Evolutionary conservation across 2,113 vertebrate genomes (phyloP), one percentile per base, ranked within the genome.

Genomic region (Bostrychus sinensis): DNA sequence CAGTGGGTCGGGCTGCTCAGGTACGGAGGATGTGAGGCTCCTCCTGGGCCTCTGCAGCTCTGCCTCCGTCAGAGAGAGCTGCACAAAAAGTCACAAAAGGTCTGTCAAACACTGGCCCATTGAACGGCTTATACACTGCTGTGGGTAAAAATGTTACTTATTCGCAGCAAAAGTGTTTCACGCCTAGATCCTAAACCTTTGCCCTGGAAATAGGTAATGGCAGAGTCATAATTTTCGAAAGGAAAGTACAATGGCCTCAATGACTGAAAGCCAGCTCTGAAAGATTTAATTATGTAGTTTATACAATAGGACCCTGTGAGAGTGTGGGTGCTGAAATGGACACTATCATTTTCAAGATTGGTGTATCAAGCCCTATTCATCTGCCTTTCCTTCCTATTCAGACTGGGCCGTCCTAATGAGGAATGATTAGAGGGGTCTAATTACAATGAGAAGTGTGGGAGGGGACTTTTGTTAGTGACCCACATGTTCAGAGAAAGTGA

Each of bases 21-120:
- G 89, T 70, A 80, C 72, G 82, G 66, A 62, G 83, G 62, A 80
- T 68, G 61, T 66, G 81, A 88, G 89, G 80, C 72, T 85, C 78
- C 62, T 68, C 78, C 37, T 51, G 82, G 72, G 74, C 87, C 87
- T 80, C 86, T 74, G 82, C 80, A 72, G 65, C 67, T 61, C 7
- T 60, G 81, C 78, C 83, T 85, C 77, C 58, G 86, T 91, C 90
- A 92, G 84, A 89, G 85, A 77, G 63, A 26, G 23, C 91, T 93
- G 77, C 41, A n/a, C 41, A 68, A n/a, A 59, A 3, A 60, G 17
- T 60, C 13, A 48, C 19, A n/a, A 2, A 19, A 56, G 43, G 2
- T 30, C 36, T 17, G 11, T 4, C 2, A n/a, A 22, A 50, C 23
- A 51, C 32, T 20, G 14, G 9, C 66, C 30, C 4, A 2, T 30